Percentiles rank a stretch among this genome's conserved stretches.
phyloP scores from a whole-genome alignment of 2,113 vertebrate genomes.

The Hirundichthys speculiger region DNA sequence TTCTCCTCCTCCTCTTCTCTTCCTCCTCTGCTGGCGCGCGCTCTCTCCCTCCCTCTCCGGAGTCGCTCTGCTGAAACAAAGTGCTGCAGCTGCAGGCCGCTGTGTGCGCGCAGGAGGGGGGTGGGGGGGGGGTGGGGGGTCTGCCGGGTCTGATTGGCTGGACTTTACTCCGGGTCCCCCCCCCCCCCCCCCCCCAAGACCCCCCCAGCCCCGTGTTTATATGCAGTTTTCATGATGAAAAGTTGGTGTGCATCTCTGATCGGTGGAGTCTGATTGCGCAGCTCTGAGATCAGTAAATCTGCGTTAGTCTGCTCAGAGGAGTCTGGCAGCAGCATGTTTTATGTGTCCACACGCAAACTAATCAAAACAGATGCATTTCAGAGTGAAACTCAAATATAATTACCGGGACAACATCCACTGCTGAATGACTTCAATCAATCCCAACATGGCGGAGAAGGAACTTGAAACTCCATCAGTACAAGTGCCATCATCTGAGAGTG shows the following conservation, averaged over 20 bases:
- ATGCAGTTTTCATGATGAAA: no score
- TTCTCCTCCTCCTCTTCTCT: slow-evolving; percentile 38
- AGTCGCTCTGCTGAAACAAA: slow-evolving; percentile 87
- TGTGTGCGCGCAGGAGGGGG: slow-evolving; percentile 57
- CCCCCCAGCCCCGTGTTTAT: no score
- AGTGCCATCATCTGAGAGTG: no score
- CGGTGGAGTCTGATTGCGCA: no score
- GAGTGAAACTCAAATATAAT: slow-evolving; percentile 69
- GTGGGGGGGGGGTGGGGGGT: slow-evolving; percentile 79
- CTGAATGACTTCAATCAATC: slow-evolving; percentile 36
- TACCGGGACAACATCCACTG: neutral
- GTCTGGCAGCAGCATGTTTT: no score
- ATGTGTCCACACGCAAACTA: no score
- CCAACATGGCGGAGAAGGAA: neutral
- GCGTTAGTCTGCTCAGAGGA: no score
- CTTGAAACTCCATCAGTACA: slow-evolving; percentile 37
- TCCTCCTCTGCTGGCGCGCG: slow-evolving; percentile 12
- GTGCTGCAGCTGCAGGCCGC: slow-evolving; percentile 70
- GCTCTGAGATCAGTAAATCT: no score
- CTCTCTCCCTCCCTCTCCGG: slow-evolving; percentile 17
- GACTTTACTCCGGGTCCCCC: slow-evolving; percentile 93
- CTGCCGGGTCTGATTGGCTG: slow-evolving; percentile 93
- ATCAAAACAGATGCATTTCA: no score
- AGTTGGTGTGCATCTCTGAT: no score
- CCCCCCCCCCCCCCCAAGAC: no score